Percentiles rank a stretch among this genome's conserved stretches.
These are phyloP conservation scores for Mimachlamys varia DNA, from an alignment of 2,888 invertebrate species.

Conservation along the genomic window DNA sequence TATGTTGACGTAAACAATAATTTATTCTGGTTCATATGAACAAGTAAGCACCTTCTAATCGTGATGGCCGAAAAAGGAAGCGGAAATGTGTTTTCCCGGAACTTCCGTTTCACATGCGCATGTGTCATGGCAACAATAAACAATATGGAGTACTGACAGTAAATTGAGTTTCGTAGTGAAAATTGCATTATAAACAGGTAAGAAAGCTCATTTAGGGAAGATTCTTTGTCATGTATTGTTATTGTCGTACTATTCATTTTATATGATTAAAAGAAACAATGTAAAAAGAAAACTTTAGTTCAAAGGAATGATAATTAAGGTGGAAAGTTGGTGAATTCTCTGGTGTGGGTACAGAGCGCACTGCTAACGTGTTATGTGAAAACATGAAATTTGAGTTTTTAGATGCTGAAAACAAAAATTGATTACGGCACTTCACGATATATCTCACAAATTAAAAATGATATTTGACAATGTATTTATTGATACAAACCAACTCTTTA, in stretches of 20 bases:
- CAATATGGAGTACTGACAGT: constrained; percentile 30
- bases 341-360: too few relatives aligned
- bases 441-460: too few relatives aligned
- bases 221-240: neutral
- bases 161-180: neutral
- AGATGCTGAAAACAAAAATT: too few relatives aligned
- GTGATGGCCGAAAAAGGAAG: constrained; percentile 48
- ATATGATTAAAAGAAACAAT: too few relatives aligned
- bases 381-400: too few relatives aligned
- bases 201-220: neutral
- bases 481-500: too few relatives aligned
- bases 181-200: neutral
- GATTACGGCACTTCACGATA: too few relatives aligned
- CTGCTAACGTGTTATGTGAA: too few relatives aligned
- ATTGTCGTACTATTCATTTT: neutral
- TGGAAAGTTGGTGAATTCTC: too few relatives aligned
- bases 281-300: too few relatives aligned
- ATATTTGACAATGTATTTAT: too few relatives aligned
- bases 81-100: constrained; percentile 42
- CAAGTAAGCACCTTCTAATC: neutral
- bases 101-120: constrained; percentile 34
- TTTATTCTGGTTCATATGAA: neutral
- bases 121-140: constrained; percentile 41
- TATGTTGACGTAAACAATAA: neutral
- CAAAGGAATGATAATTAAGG: too few relatives aligned